Conservation (phyloP, 1,140 invertebrate genomes). For the Pseudomyrmex dendroicus region DNA sequence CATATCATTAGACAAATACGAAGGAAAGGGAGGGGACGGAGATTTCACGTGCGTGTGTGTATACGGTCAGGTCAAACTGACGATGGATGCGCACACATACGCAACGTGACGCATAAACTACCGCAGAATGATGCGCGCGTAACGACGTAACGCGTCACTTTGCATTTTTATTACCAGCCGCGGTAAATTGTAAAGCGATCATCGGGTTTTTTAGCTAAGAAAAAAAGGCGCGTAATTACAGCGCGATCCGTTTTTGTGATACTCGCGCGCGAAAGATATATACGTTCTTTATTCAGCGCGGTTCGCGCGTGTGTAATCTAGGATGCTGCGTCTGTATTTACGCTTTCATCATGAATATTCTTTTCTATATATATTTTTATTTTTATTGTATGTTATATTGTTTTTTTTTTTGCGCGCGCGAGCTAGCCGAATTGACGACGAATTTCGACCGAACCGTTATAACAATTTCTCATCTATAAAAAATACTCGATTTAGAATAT, state of each 20-base stretch:
- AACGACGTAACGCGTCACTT: slow-evolving; percentile 63
- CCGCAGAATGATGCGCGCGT: slow-evolving; percentile 70
- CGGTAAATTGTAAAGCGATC: background rate
- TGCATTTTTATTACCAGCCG: slow-evolving; percentile 30
- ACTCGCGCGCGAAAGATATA: too few relatives aligned
- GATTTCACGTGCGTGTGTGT: slow-evolving; percentile 55
- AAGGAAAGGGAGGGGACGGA: slow-evolving; percentile 54
- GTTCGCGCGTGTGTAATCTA: background rate
- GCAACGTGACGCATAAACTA: slow-evolving; percentile 68
- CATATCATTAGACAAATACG: slow-evolving; percentile 39
- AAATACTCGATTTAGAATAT: slow-evolving; percentile 4
- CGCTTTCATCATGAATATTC: slow-evolving; percentile 7
- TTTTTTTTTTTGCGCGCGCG: background rate
- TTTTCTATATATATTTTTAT: too few relatives aligned
- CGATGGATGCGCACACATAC: background rate
- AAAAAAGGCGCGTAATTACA: too few relatives aligned
- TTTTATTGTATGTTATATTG: background rate
- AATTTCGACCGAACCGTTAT: slow-evolving; percentile 3
- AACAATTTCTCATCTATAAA: slow-evolving; percentile 22
- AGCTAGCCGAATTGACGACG: slow-evolving; percentile 8
- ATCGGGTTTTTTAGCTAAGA: background rate
- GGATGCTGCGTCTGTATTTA: too few relatives aligned
- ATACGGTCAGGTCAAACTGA: slow-evolving; percentile 38
- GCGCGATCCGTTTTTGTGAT: too few relatives aligned
- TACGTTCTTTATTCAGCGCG: background rate